Evolutionary conservation across 2,797 vertebrate genomes (phyloP), one percentile per base, ranked within the genome.

Genomic region (Chloroceryle amazona): DNA sequence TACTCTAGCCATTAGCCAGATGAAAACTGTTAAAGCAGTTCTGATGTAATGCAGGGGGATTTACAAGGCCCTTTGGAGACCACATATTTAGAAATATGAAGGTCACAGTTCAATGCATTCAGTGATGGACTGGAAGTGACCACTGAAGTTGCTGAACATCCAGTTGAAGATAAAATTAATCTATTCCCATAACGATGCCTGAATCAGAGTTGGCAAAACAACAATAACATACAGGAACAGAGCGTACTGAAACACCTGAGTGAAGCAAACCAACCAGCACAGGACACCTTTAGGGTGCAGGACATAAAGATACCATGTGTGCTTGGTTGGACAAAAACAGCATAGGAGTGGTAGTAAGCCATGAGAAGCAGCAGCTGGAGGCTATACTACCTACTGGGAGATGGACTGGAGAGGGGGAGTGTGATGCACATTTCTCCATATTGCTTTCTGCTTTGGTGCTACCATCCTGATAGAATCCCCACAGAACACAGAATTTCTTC

Each of bases 361-460:
- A n/a, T 0, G 0, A 54, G 60, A 35, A 57, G 23, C 72, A 78
- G 60, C 49, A 61, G 28, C 35, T 7, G 4, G 39, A 73, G 63
- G 25, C 31, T 44, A 28, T 25, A 37, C 22, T 35, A 17, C 19
- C n/a, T 46, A 25, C 0, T 58, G 29, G 29, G 58, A 55, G 15
- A 42, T 1, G 3, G 15, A 23, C 19, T 25, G 28, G 0, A 1
- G 7, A 46, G 60, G 23, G 8, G 47, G 17, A 15, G 13, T 55
- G 15, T 11, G 17, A 58, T 20, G 17, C 28, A 7, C 12, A 3
- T 47, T 41, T 37, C 61, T n/a, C 68, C 14, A 3, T 10, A 21
- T 7, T 47, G 15, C 11, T 41, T 49, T 49, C 83, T 44, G 33
- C 42, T 82, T 54, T 83, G 42, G 46, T 31, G 44, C 68, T 57